Percentiles rank a stretch among this genome's conserved stretches.
phyloP scores from a whole-genome alignment of 2,888 invertebrate genomes.

The Megaustenia siamemsis region DNA sequence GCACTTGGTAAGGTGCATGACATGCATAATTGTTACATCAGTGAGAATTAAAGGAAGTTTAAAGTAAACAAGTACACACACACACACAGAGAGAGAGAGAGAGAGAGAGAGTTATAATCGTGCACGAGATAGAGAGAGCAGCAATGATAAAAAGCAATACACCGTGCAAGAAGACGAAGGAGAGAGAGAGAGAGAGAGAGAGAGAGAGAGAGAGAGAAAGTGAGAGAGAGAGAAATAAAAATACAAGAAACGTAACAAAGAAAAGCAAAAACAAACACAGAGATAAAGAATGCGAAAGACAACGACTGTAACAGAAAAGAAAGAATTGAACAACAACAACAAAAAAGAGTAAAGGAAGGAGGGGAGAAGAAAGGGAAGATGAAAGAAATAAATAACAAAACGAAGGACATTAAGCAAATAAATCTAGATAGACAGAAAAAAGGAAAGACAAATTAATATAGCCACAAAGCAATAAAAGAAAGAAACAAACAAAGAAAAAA shows the following conservation, averaged over 20 bases:
- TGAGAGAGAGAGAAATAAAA: constrained; percentile 19
- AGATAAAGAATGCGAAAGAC: constrained; percentile 8
- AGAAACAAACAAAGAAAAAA: constrained; percentile 7
- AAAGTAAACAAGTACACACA: no score
- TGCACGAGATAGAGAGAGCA: no score
- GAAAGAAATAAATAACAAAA: constrained; percentile 30
- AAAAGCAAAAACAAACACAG: constrained; percentile 15
- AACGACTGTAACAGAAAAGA: no score
- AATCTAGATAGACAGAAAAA: constrained; percentile 2
- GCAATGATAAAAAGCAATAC: neutral
- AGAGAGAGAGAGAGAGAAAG: constrained; percentile 20
- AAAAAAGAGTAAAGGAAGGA: no score
- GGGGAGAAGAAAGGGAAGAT: constrained; percentile 25
- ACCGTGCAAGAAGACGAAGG: constrained; percentile 20
- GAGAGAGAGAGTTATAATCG: no score
- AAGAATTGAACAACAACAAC: no score
- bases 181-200: constrained; percentile 45
- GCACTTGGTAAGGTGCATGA: neutral
- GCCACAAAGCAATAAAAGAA: constrained; percentile 11
- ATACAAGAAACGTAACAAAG: constrained; percentile 7
- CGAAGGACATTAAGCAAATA: constrained; percentile 2
- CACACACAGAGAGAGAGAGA: no score
- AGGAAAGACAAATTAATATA: constrained; percentile 16
- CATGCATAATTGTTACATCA: no score
- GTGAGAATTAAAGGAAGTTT: no score